Conservation (phyloP, 1,140 invertebrate species). For the Oedothorax gibbosus region DNA sequence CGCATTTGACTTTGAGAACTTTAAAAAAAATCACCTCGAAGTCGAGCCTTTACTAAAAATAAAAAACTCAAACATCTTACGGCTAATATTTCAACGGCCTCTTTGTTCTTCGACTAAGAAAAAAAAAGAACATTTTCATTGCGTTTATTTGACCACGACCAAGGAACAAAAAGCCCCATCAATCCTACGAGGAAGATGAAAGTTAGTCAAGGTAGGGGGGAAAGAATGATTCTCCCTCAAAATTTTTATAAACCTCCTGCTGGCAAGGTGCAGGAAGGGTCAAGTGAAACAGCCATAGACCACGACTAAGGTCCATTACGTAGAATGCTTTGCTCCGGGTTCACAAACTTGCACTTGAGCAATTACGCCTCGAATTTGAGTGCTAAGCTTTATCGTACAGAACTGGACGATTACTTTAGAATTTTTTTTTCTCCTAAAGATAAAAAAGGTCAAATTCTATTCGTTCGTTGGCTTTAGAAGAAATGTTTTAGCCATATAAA, state of each 20-base stretch:
- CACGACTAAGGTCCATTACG: constrained; percentile 42
- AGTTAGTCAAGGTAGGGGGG: neutral
- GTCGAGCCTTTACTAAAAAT: neutral
- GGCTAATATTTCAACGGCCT: constrained; percentile 30
- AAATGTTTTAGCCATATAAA: neutral
- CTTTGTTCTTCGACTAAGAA: constrained; percentile 10
- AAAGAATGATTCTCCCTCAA: neutral
- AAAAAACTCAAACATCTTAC: constrained; percentile 16
- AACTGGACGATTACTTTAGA: constrained; percentile 11
- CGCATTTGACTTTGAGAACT: neutral
- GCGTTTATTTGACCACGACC: neutral
- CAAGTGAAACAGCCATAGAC: constrained; percentile 54
- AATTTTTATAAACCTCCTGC: constrained; percentile 4
- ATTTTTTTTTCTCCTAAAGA: neutral
- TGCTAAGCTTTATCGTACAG: constrained; percentile 37
- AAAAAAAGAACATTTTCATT: constrained; percentile 3
- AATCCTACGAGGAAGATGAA: constrained; percentile 11
- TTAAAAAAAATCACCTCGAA: neutral
- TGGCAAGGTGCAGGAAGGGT: constrained; percentile 45
- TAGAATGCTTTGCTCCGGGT: constrained; percentile 45
- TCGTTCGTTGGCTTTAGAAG: neutral
- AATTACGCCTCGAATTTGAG: constrained; percentile 45
- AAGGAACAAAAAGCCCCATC: neutral
- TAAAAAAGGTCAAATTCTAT: neutral
- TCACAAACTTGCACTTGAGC: constrained; percentile 41